Conservation (phyloP, 1,140 invertebrate species). For the Lordiphosa collinella region DNA sequence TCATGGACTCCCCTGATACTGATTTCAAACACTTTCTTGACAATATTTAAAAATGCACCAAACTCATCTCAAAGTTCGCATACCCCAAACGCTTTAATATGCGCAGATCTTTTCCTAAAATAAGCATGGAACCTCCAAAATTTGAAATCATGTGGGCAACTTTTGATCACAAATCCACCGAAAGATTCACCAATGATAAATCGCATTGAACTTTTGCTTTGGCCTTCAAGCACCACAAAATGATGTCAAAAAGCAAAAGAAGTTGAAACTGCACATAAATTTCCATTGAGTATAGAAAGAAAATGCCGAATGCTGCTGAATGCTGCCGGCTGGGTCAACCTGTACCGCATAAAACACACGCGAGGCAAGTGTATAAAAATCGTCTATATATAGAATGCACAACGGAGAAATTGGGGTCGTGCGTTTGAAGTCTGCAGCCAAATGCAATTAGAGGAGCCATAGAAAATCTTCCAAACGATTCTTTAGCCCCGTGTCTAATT, state of each 20-base stretch:
- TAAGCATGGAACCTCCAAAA: slow-evolving; percentile 19
- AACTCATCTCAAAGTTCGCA: too few species aligned
- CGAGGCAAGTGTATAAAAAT: slow-evolving; percentile 18
- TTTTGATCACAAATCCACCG: slow-evolving; percentile 25
- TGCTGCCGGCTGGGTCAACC: slow-evolving; percentile 40
- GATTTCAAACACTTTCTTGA: too few species aligned
- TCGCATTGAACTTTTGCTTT: slow-evolving; percentile 56
- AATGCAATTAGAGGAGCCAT: slow-evolving; percentile 56
- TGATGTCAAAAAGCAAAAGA: slow-evolving; percentile 37
- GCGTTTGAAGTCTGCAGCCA: slow-evolving; percentile 40
- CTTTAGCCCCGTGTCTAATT: slow-evolving; percentile 57
- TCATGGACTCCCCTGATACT: too few species aligned
- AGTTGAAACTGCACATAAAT: slow-evolving; percentile 50
- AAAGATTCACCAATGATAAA: slow-evolving; percentile 43
- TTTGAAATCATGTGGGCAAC: slow-evolving; percentile 38
- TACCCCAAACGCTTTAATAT: neutral
- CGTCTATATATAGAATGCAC: slow-evolving; percentile 38
- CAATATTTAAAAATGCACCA: too few species aligned
- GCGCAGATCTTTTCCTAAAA: neutral
- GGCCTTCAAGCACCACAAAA: slow-evolving; percentile 54
- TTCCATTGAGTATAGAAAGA: slow-evolving; percentile 10
- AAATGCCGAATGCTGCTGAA: neutral
- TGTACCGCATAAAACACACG: slow-evolving; percentile 28
- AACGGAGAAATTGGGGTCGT: slow-evolving; percentile 43
- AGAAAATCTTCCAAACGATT: slow-evolving; percentile 19